A percentile compares a stretch with the other conserved stretches of the same genome.
These are phyloP conservation scores for Malthinus seriepunctatus DNA, from an alignment of 2,888 invertebrate species.

Conservation along the genomic window DNA sequence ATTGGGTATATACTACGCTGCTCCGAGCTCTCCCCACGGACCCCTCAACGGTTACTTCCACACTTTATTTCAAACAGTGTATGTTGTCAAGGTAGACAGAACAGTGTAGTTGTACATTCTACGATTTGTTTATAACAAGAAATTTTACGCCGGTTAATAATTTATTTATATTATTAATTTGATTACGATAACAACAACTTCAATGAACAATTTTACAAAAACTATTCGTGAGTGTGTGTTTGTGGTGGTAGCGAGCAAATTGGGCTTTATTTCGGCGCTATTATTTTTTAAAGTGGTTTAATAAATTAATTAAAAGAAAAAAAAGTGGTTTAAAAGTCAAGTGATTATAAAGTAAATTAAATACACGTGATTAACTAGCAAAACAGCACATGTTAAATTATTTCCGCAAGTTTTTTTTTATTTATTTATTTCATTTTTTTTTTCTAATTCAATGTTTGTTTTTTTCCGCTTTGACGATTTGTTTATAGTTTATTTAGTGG, in stretches of 20 bases:
- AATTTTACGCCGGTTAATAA: conserved; percentile 19
- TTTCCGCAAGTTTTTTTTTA: neutral
- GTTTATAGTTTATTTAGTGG: no score
- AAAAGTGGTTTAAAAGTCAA: neutral
- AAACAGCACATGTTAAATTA: conserved; percentile 2
- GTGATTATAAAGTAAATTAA: neutral
- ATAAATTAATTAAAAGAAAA: no score
- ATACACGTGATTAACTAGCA: neutral
- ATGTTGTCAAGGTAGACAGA: conserved; percentile 31
- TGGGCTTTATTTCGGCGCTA: neutral
- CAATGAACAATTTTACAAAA: no score
- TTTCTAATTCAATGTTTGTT: no score
- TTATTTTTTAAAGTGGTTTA: conserved; percentile 1
- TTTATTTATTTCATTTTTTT: no score
- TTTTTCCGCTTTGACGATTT: no score
- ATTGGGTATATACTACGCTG: conserved; percentile 4
- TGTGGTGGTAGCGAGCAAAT: neutral
- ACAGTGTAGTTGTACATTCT: conserved; percentile 10
- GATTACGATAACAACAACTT: no score
- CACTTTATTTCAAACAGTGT: conserved; percentile 28
- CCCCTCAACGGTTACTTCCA: conserved; percentile 29
- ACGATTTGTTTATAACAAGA: conserved; percentile 6
- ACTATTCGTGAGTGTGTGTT: no score
- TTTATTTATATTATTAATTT: conserved; percentile 1
- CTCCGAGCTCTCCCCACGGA: conserved; percentile 7